Evolutionary conservation across 2,113 vertebrate genomes (phyloP).

Genomic region (Genyomyrus donnyi): DNA sequence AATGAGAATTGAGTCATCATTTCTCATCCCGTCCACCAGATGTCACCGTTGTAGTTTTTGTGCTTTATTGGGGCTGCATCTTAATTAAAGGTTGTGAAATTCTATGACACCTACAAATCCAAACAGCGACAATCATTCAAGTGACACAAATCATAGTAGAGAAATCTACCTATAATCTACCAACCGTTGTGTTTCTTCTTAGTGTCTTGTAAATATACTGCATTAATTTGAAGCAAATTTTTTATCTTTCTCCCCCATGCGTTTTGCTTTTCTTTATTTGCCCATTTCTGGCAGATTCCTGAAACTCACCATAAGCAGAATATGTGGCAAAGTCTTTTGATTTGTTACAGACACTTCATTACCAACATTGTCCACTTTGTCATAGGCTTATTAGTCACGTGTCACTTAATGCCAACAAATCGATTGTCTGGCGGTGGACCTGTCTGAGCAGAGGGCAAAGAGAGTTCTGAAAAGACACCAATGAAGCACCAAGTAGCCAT

Average conservation of each 20-base stretch:
- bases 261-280: not conserved
- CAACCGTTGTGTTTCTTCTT: not conserved
- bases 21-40: conserved; percentile 6
- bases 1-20: not conserved
- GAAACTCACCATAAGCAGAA: not conserved
- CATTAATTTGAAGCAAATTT: not conserved
- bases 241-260: not conserved
- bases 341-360: not conserved
- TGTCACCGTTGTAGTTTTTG: conserved; percentile 1
- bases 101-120: not conserved
- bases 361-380: not conserved
- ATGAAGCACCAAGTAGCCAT: not conserved
- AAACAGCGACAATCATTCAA: not conserved
- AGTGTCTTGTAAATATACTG: not conserved
- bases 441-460: not conserved
- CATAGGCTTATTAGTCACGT: not conserved
- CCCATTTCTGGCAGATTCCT: not conserved
- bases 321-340: not conserved
- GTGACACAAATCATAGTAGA: not conserved
- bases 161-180: not conserved
- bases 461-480: not conserved
- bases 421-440: not conserved
- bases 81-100: not conserved
- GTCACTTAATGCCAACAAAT: not conserved
- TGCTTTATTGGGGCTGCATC: not conserved